A percentile compares a stretch with the other conserved stretches of the same genome.
These are phyloP conservation scores for Oikopleura dioica DNA, from an alignment of 23 tunicate species.

Conservation along the genomic window DNA sequence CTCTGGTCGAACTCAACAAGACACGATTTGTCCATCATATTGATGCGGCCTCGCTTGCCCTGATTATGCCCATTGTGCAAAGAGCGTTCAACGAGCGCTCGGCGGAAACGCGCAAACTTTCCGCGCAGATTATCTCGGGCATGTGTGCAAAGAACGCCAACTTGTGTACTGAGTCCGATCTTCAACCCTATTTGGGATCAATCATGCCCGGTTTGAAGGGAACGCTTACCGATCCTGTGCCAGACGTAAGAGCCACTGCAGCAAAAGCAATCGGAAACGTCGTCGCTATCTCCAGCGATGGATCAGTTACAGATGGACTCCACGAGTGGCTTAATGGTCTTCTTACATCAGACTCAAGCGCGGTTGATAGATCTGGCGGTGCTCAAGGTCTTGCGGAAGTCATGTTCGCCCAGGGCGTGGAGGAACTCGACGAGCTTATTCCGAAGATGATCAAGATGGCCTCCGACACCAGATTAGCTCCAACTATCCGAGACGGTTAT, in stretches of 20 bases:
- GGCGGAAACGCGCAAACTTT: slow-evolving; percentile 57
- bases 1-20: slow-evolving; percentile 36
- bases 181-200: slow-evolving; percentile 49
- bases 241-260: slow-evolving; percentile 63
- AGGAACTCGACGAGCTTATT: slow-evolving; percentile 32
- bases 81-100: slow-evolving; percentile 67
- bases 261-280: slow-evolving; percentile 80
- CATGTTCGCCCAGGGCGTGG: slow-evolving; percentile 33
- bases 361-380: slow-evolving; percentile 90
- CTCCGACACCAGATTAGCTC: slow-evolving; percentile 32
- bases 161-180: slow-evolving; percentile 14
- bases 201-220: slow-evolving; percentile 62
- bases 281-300: slow-evolving; percentile 42
- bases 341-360: slow-evolving; percentile 42
- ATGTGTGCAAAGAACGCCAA: slow-evolving; percentile 59
- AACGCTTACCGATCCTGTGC: slow-evolving; percentile 74
- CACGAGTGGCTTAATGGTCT: slow-evolving; percentile 74
- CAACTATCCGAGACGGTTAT: slow-evolving; percentile 77
- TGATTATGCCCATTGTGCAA: slow-evolving; percentile 65
- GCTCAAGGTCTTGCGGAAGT: slow-evolving; percentile 87
- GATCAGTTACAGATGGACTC: slow-evolving; percentile 38
- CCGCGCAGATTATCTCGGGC: slow-evolving; percentile 88
- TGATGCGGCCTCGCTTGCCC: slow-evolving; percentile 88
- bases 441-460: slow-evolving; percentile 23
- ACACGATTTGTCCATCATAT: slow-evolving; percentile 83